These are phyloP conservation scores for Felis catus DNA, from an alignment of 2,113 vertebrate species.

Conservation along the genomic window F.catus_Fca126_mat1.0 CM031418.1:77938001-77938500, in stretches of 20 bases:
- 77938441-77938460: neutral
- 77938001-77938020: slow-evolving; percentile 90
- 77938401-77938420: neutral
- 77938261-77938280: neutral
- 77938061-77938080: accelerated
- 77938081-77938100: neutral
- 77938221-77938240: neutral
- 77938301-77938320: neutral
- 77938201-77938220: neutral
- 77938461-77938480: neutral
- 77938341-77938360: neutral
- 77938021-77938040: slow-evolving; percentile 89
- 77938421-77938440: slow-evolving; percentile 14
- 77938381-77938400: neutral
- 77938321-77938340: neutral
- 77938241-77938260: too few relatives aligned
- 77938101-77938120: accelerated
- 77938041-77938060: slow-evolving; percentile 84
- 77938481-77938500: neutral
- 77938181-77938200: neutral
- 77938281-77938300: neutral
- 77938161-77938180: neutral
- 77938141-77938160: slow-evolving; percentile 37
- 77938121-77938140: neutral
- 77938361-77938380: neutral